Conservation (phyloP, 2,888 invertebrate species). For the Opisthograptis luteolata region DNA sequence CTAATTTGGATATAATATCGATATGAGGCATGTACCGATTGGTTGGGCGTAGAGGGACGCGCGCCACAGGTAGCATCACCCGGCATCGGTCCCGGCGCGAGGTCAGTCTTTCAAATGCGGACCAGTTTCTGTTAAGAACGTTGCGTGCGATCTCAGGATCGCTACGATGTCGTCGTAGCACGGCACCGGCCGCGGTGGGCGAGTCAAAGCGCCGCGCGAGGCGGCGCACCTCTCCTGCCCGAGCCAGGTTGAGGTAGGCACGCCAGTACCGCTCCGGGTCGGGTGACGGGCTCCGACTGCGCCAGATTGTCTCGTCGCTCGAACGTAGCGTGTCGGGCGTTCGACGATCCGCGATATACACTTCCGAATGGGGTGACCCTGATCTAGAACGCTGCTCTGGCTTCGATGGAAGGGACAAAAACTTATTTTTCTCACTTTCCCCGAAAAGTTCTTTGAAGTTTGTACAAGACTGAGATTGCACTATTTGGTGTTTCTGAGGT, state of each 20-base stretch:
- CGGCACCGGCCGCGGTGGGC: conserved; percentile 79
- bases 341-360: conserved; percentile 71
- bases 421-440: conserved; percentile 86
- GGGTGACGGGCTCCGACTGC: conserved; percentile 89
- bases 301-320: conserved; percentile 87
- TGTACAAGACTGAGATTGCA: conserved; percentile 88
- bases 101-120: conserved; percentile 71
- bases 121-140: conserved; percentile 77
- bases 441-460: conserved; percentile 93
- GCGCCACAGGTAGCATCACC: conserved; percentile 86
- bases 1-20: conserved; percentile 94
- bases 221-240: conserved; percentile 90
- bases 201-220: conserved; percentile 92
- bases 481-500: conserved; percentile 59
- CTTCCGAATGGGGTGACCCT: conserved; percentile 82
- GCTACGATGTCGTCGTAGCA: conserved; percentile 88
- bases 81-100: conserved; percentile 57
- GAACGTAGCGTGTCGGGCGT: conserved; percentile 83
- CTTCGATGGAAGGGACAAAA: conserved; percentile 80
- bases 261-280: conserved; percentile 89
- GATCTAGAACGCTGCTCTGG: conserved; percentile 75
- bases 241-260: conserved; percentile 88
- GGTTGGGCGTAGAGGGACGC: conserved; percentile 85
- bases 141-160: conserved; percentile 90
- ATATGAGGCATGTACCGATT: conserved; percentile 94